phyloP scores from a whole-genome alignment of 2,113 vertebrate genomes.

The Pangasianodon hypophthalmus region DNA sequence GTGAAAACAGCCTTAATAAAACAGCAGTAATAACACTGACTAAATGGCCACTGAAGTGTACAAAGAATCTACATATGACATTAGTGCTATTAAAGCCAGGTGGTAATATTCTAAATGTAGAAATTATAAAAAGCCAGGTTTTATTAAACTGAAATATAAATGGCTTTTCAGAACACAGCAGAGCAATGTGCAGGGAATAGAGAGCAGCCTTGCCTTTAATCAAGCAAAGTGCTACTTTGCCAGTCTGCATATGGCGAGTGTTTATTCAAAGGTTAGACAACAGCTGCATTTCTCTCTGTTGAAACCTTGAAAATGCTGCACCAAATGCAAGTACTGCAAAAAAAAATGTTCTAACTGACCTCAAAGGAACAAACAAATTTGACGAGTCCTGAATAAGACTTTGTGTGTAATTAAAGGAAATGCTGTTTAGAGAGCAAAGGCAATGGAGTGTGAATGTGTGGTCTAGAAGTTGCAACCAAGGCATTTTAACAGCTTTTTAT shows the following conservation, averaged over 20 bases:
- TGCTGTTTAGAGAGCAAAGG: background rate
- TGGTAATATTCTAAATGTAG: background rate
- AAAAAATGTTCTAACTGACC: slow-evolving; percentile 27
- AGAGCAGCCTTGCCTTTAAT: slow-evolving; percentile 27
- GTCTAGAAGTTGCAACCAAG: slow-evolving; percentile 13
- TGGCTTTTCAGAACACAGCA: slow-evolving; percentile 11
- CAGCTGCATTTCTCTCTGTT: background rate
- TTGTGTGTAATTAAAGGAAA: slow-evolving; percentile 12
- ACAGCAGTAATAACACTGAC: background rate
- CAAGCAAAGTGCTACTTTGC: slow-evolving; percentile 33
- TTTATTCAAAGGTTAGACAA: slow-evolving; percentile 18
- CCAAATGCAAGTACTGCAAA: slow-evolving; percentile 47
- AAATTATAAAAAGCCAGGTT: slow-evolving; percentile 18
- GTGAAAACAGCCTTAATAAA: background rate
- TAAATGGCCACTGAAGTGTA: background rate
- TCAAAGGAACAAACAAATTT: slow-evolving; percentile 7
- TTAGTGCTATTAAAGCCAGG: slow-evolving; percentile 6
- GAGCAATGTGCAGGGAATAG: background rate
- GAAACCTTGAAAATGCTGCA: background rate
- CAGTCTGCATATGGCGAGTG: slow-evolving; percentile 7
- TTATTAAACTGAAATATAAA: slow-evolving; percentile 42
- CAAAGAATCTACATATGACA: background rate
- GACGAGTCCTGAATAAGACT: slow-evolving; percentile 1
- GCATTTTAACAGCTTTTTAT: slow-evolving; percentile 47
- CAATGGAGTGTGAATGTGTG: background rate